Percentiles rank a stretch among this genome's conserved stretches.
These are phyloP conservation scores for Petrolisthes manimaculis DNA, from an alignment of 2,888 invertebrate genomes.

Conservation along the genomic window DNA sequence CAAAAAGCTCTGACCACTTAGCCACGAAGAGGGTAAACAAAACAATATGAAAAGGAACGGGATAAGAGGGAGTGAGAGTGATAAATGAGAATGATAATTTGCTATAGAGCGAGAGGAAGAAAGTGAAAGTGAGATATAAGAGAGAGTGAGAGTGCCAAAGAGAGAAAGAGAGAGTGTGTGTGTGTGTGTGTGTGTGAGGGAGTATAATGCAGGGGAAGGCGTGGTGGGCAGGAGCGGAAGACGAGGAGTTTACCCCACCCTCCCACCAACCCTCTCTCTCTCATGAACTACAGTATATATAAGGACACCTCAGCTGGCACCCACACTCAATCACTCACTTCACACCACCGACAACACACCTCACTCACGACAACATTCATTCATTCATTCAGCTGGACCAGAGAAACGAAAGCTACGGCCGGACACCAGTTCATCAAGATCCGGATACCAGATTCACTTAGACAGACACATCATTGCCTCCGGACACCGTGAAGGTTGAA, in stretches of 20 bases:
- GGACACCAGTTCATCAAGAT: too few species aligned
- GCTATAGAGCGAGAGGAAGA: neutral
- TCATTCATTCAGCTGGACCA: too few species aligned
- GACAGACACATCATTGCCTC: too few species aligned
- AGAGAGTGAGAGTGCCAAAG: neutral
- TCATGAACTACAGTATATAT: too few species aligned
- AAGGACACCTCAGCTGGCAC: too few species aligned
- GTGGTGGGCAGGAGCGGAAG: neutral
- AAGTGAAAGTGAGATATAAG: neutral
- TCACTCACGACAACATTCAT: too few species aligned
- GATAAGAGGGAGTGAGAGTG: neutral
- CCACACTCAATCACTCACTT: too few species aligned
- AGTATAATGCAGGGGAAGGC: neutral
- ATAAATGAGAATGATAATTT: neutral
- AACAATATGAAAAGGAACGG: neutral
- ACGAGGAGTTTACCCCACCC: neutral
- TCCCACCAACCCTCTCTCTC: too few species aligned
- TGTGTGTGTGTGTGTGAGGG: neutral
- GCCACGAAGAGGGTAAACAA: neutral
- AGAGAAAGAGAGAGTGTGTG: slow-evolving; percentile 4
- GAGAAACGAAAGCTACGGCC: too few species aligned
- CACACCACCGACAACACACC: too few species aligned
- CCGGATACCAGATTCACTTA: too few species aligned
- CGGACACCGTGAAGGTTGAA: too few species aligned
- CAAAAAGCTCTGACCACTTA: neutral